Conservation (phyloP, 1,140 invertebrate genomes). For the Papilio machaon region DNA sequence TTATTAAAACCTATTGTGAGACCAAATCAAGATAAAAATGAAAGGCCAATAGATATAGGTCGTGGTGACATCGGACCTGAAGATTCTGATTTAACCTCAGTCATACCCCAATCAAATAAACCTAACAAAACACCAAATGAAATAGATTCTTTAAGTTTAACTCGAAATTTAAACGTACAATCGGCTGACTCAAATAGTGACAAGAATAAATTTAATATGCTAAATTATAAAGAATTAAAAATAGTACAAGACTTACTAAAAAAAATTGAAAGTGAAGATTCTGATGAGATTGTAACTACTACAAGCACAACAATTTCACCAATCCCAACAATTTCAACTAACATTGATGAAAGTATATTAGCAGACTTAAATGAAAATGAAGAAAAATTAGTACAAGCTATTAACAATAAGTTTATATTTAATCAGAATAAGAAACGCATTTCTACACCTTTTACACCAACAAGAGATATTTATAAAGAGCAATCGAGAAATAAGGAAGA, state of each 20-base stretch:
- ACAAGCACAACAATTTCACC: neutral
- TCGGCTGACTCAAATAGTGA: slow-evolving; percentile 4
- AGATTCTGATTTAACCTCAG: slow-evolving; percentile 39
- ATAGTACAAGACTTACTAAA: slow-evolving; percentile 1
- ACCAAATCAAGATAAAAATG: slow-evolving; percentile 20
- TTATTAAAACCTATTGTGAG: slow-evolving; percentile 23
- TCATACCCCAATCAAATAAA: slow-evolving; percentile 18
- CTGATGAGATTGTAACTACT: neutral
- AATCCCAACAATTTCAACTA: neutral
- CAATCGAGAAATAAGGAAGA: slow-evolving; percentile 20
- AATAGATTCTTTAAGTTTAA: slow-evolving; percentile 50
- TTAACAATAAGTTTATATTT: neutral
- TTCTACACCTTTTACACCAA: neutral
- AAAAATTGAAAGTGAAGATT: neutral
- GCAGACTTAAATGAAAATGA: slow-evolving; percentile 17
- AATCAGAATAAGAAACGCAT: slow-evolving; percentile 17
- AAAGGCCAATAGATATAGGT: slow-evolving; percentile 42
- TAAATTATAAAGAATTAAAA: slow-evolving; percentile 23
- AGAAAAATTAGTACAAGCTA: slow-evolving; percentile 6
- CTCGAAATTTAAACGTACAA: slow-evolving; percentile 11
- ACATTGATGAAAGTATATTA: neutral
- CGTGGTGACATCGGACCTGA: slow-evolving; percentile 59
- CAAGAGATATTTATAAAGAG: neutral
- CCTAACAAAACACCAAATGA: slow-evolving; percentile 48
- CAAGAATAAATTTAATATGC: slow-evolving; percentile 12